Evolutionary conservation across 2,113 vertebrate genomes (phyloP).

Genomic region (Regulus satrapa): DNA sequence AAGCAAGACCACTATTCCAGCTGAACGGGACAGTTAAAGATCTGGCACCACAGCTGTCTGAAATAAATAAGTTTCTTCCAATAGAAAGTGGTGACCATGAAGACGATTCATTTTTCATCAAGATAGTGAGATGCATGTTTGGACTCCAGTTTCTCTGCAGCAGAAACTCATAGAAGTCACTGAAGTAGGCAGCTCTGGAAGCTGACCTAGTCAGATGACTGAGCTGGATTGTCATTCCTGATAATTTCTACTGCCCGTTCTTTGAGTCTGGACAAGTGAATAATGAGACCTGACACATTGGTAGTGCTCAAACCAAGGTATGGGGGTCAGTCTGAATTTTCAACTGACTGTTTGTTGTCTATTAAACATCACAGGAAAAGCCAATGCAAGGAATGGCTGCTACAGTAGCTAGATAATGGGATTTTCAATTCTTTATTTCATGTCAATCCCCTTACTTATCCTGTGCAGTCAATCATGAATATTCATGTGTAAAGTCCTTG

Average conservation of each 20-base stretch:
- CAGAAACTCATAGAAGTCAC: background rate
- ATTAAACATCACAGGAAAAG: background rate
- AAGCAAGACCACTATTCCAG: background rate
- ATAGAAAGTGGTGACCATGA: background rate
- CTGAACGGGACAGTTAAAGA: background rate
- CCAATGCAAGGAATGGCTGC: background rate
- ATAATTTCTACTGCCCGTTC: background rate
- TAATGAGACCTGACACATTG: background rate
- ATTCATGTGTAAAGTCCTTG: background rate
- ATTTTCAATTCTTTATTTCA: background rate
- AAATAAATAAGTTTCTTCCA: background rate
- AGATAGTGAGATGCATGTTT: background rate
- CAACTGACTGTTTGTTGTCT: rapidly evolving
- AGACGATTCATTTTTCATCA: background rate
- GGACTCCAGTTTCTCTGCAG: background rate
- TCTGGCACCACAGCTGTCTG: background rate
- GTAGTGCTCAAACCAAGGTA: background rate
- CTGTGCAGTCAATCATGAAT: background rate
- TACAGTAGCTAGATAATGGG: background rate
- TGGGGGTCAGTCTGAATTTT: background rate
- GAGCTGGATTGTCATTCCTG: background rate
- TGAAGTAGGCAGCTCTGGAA: background rate
- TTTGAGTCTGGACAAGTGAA: background rate
- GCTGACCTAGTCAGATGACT: background rate
- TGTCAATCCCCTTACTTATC: background rate